These are phyloP conservation scores for Sepiola atlantica DNA, from an alignment of 2,888 invertebrate species.

Conservation along the genomic window DNA sequence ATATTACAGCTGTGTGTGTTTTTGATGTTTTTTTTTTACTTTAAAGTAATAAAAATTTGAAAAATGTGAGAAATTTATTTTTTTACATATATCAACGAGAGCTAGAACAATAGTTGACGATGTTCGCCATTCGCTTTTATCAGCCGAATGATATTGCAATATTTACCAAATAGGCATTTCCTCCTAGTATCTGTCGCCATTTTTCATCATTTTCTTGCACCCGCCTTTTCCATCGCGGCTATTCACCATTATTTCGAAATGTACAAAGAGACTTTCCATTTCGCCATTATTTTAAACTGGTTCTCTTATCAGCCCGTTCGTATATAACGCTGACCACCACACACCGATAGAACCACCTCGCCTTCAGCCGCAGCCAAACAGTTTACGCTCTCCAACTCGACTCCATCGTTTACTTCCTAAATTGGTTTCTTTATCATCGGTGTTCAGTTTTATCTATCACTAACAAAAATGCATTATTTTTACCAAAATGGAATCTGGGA, in stretches of 20 bases:
- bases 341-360: not conserved
- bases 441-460: not conserved
- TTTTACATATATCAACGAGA: not conserved
- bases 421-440: not conserved
- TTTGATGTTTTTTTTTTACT: too few relatives aligned
- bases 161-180: not conserved
- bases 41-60: too few relatives aligned
- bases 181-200: not conserved
- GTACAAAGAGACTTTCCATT: not conserved
- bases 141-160: conserved; percentile 1
- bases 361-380: not conserved
- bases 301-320: not conserved
- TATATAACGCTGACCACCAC: not conserved
- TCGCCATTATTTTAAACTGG: not conserved
- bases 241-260: not conserved
- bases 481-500: not conserved
- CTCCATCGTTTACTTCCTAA: not conserved
- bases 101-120: not conserved
- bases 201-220: not conserved
- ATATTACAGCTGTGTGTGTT: too few relatives aligned
- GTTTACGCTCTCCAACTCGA: not conserved
- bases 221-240: not conserved
- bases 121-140: not conserved
- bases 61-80: too few relatives aligned
- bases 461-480: not conserved